phyloP scores from a whole-genome alignment of 1,140 invertebrate genomes.

The Brachystomella parvula region DNA sequence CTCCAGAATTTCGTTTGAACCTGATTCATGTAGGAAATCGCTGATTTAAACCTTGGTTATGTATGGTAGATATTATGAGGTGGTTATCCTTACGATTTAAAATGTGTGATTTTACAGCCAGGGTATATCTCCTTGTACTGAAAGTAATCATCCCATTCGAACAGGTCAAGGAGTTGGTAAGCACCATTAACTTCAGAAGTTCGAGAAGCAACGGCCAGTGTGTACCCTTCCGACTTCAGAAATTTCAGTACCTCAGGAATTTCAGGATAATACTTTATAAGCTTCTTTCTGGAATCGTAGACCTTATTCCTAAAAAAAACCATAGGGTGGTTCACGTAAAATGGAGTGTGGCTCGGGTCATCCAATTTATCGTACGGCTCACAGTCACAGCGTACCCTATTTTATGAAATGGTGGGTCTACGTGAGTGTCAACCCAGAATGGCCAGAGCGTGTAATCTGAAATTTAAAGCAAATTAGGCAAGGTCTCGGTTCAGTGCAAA shows the following conservation, averaged over 20 bases:
- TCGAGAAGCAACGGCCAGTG: constrained; percentile 57
- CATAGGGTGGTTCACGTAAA: neutral
- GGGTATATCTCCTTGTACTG: constrained; percentile 66
- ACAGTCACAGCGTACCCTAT: constrained; percentile 19
- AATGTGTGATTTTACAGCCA: constrained; percentile 60
- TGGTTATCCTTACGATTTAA: constrained; percentile 51
- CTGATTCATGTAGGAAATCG: constrained; percentile 11
- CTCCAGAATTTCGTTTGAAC: constrained; percentile 1
- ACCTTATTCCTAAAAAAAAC: constrained; percentile 42
- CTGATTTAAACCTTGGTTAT: neutral
- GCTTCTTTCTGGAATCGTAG: constrained; percentile 46
- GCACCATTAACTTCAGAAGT: constrained; percentile 59
- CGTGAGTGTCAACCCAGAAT: constrained; percentile 65
- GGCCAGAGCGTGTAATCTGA: constrained; percentile 71
- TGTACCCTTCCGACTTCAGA: constrained; percentile 50
- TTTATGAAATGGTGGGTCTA: constrained; percentile 56
- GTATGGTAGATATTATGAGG: constrained; percentile 28
- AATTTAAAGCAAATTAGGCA: constrained; percentile 39
- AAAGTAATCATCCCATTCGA: constrained; percentile 63
- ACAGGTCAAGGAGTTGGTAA: constrained; percentile 56
- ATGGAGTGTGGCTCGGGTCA: neutral
- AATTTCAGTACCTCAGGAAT: constrained; percentile 54
- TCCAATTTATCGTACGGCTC: neutral
- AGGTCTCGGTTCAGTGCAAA: neutral
- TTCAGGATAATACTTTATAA: constrained; percentile 53